A percentile compares a stretch with the other conserved stretches of the same genome.
Conservation (phyloP, 2,888 invertebrate species). For the Arrhopalites spinosus region DNA sequence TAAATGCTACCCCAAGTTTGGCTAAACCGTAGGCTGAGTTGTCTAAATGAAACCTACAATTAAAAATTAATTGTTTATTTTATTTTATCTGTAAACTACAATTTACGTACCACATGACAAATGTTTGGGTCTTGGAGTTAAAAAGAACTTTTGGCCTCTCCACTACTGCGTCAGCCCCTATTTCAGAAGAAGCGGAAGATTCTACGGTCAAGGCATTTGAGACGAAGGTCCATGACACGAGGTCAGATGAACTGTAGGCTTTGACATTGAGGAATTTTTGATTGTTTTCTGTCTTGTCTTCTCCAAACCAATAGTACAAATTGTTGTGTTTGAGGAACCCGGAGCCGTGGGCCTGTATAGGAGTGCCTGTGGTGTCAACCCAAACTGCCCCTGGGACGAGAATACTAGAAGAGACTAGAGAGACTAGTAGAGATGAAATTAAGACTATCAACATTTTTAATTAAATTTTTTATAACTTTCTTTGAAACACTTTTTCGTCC, state of each 20-base stretch:
- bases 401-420: too few species aligned
- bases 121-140: neutral
- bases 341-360: slow-evolving; percentile 38
- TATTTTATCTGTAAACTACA: too few species aligned
- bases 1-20: slow-evolving; percentile 31
- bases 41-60: slow-evolving; percentile 35
- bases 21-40: slow-evolving; percentile 35
- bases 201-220: slow-evolving; percentile 22
- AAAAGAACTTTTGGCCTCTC: neutral
- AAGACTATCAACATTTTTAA: too few species aligned
- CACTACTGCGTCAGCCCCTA: neutral
- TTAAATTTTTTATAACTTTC: too few species aligned
- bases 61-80: too few species aligned
- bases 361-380: slow-evolving; percentile 36
- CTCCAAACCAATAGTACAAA: slow-evolving; percentile 41
- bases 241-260: slow-evolving; percentile 29
- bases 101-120: slow-evolving; percentile 42
- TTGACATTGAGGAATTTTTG: slow-evolving; percentile 39
- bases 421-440: too few species aligned
- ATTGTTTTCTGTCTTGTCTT: slow-evolving; percentile 39
- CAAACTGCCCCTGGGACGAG: slow-evolving; percentile 38
- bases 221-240: slow-evolving; percentile 29
- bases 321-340: slow-evolving; percentile 20
- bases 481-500: too few species aligned
- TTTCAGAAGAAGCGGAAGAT: neutral